These are phyloP conservation scores for Arge pagana DNA, from an alignment of 2,888 invertebrate species.

Conservation along the genomic window DNA sequence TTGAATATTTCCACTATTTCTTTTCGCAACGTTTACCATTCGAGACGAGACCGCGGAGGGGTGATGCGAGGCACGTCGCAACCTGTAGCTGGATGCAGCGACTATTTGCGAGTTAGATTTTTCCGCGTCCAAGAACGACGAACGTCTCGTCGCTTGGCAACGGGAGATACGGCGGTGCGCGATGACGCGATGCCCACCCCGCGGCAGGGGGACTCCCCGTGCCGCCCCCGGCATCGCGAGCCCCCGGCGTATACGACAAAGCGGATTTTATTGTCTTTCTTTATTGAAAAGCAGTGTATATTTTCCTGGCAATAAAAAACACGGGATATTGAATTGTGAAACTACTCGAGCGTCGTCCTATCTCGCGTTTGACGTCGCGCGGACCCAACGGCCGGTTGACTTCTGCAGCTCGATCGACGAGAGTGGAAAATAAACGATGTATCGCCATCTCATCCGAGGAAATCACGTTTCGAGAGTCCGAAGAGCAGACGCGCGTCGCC, in stretches of 20 bases:
- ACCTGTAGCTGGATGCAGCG: constrained; percentile 41
- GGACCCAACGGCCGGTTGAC: neutral
- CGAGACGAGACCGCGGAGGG: too few relatives aligned
- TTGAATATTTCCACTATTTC: too few relatives aligned
- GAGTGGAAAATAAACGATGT: too few relatives aligned
- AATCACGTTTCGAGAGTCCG: too few relatives aligned
- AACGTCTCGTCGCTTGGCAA: constrained; percentile 29
- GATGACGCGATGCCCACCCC: neutral
- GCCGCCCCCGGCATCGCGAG: neutral
- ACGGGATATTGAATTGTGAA: constrained; percentile 17
- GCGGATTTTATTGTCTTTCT: constrained; percentile 23
- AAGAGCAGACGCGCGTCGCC: too few relatives aligned
- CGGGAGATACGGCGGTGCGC: neutral
- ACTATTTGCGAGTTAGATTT: constrained; percentile 41
- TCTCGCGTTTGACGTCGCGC: neutral
- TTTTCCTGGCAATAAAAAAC: constrained; percentile 19
- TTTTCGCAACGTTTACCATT: too few relatives aligned
- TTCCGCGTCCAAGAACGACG: constrained; percentile 33
- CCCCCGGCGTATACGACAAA: constrained; percentile 4
- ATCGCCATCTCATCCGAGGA: too few relatives aligned
- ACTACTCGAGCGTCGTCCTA: too few relatives aligned
- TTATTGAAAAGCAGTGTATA: constrained; percentile 18
- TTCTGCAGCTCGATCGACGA: constrained; percentile 3
- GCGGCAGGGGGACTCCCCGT: neutral
- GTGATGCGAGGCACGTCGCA: too few relatives aligned